Percentiles rank a stretch among this genome's conserved stretches.
Conservation (phyloP, 2,113 vertebrate genomes). For the Oncorhynchus gorbuscha region DNA sequence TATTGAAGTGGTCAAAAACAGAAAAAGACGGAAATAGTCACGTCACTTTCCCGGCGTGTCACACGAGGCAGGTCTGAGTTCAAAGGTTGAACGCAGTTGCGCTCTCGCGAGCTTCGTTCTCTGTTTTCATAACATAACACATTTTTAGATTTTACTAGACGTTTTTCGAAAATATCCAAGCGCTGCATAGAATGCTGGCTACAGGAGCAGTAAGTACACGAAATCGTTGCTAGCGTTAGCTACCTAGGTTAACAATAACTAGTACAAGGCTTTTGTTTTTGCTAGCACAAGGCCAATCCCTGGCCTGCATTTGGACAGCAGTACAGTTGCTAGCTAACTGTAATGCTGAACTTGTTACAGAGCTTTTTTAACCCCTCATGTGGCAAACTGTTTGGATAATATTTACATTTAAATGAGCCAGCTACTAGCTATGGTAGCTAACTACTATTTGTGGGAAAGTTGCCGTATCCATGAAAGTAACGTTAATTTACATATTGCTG, state of each 20-base stretch:
- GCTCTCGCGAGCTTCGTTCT: background rate
- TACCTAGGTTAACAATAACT: background rate
- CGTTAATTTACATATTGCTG: background rate
- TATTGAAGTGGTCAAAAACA: no score
- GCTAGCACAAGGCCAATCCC: background rate
- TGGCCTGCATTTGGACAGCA: no score
- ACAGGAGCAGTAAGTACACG: constrained; percentile 74
- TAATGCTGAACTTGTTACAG: no score
- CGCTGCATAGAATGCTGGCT: constrained; percentile 69
- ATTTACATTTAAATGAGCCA: no score
- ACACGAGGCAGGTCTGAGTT: background rate
- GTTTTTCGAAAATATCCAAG: constrained; percentile 24
- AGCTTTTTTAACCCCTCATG: no score
- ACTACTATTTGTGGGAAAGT: no score
- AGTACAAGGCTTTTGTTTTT: background rate
- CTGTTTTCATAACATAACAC: constrained; percentile 4
- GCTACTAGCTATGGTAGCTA: no score
- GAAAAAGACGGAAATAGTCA: no score
- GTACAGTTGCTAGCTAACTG: background rate
- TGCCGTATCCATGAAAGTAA: no score
- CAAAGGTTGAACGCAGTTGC: background rate
- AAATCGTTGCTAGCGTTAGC: background rate
- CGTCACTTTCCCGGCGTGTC: no score
- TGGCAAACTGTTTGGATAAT: no score
- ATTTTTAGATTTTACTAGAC: constrained; percentile 1